Evolutionary conservation across 2,113 vertebrate genomes (phyloP), one percentile per base, ranked within the genome.

Genomic region (Regulus satrapa): DNA sequence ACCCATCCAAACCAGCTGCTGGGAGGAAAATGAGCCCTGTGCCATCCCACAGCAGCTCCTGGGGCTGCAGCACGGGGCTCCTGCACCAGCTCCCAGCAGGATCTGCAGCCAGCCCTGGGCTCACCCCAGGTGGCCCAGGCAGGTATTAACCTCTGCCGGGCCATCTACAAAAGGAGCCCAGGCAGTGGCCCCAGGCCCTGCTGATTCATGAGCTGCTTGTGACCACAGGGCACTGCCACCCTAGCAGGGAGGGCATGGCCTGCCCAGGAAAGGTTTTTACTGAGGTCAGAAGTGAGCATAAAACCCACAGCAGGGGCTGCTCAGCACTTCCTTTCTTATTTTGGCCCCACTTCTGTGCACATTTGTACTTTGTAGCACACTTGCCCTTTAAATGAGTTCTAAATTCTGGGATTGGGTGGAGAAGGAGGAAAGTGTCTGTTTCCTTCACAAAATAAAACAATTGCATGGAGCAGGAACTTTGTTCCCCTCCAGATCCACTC

Each of bases 361-460:
- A 5, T 63, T 63, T 31, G 21, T 10, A 5, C 12, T 20, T 18
- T 21, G 23, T 10, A 40, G 41, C 45, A 31, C 41, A 8, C 15
- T 18, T 7, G 1, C 24, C 66, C 63, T 83, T 48, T 28, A 14
- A 83, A 43, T 0, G 1, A 9, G 17, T 1, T 68, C 56, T 6
- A 31, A 43, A 82, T 58, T 59, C 61, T 40, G 36, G 56, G 58
- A 5, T 5, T 16, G 26, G 17, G 16, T 19, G 25, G 40, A 56
- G 31, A 67, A 72, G 71, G 62, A 32, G 59, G 46, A 46, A 66
- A 40, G 45, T 8, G 25, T 23, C 61, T 25, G 0, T 7, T 52
- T 13, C 41, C 32, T 54, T 32, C 81, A 66, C 76, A 31, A 68
- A 76, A 69, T 8, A 26, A 34, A 86, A 71, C 31, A 14, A 32